Conservation (phyloP, 1,140 invertebrate species). For the Drosophila micromelanica region DNA sequence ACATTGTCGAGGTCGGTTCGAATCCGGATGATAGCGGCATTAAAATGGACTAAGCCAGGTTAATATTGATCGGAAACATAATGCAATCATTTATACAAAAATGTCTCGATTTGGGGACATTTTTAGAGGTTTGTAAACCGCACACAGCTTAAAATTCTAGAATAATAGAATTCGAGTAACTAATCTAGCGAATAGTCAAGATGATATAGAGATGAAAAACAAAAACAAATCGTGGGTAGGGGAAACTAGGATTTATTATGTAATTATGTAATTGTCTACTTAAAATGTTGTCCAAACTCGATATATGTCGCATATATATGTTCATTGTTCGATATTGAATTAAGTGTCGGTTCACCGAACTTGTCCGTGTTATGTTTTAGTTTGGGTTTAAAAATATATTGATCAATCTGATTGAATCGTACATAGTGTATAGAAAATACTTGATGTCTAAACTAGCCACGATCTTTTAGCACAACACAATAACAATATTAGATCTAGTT, state of each 20-base stretch:
- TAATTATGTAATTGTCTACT: conserved; percentile 72
- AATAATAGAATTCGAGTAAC: conserved; percentile 51
- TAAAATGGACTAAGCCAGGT: conserved; percentile 58
- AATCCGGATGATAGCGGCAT: conserved; percentile 79
- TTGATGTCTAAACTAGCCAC: conserved; percentile 62
- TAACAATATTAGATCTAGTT: conserved; percentile 27
- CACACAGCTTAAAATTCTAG: conserved; percentile 45
- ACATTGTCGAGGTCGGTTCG: conserved; percentile 70
- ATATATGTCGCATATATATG: conserved; percentile 36
- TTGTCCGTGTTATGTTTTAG: conserved; percentile 35
- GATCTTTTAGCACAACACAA: conserved; percentile 48
- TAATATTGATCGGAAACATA: conserved; percentile 36
- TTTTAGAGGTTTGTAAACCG: conserved; percentile 47
- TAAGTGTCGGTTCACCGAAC: conserved; percentile 44
- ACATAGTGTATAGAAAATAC: conserved; percentile 33
- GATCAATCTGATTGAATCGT: conserved; percentile 8
- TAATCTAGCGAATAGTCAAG: conserved; percentile 54
- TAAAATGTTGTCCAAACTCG: conserved; percentile 36
- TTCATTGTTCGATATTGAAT: conserved; percentile 68
- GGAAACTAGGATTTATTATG: conserved; percentile 71
- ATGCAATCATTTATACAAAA: conserved; percentile 55
- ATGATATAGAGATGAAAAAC: conserved; percentile 16
- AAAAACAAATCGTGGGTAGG: conserved; percentile 59
- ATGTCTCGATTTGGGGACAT: conserved; percentile 23
- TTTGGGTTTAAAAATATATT: neutral